Evolutionary conservation across 2,888 invertebrate genomes (phyloP).

Genomic region (Chrysina gloriosa): DNA sequence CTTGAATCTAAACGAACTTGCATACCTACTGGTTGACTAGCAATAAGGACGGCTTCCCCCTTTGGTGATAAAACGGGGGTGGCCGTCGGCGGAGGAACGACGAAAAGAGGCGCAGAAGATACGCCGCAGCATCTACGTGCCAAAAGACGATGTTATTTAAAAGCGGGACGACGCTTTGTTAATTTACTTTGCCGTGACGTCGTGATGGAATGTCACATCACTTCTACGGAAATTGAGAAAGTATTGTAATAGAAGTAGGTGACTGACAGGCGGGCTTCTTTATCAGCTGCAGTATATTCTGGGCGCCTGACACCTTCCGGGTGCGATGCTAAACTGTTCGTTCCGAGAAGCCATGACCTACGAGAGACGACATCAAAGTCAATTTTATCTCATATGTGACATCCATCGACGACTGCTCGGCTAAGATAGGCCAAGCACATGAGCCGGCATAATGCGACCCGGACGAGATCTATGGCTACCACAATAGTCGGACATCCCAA

Average conservation of each 20-base stretch:
- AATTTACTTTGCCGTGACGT: constrained; percentile 64
- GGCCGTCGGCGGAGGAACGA: constrained; percentile 3
- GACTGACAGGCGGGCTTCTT: constrained; percentile 64
- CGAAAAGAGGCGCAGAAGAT: constrained; percentile 24
- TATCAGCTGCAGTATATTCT: constrained; percentile 64
- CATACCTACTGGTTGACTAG: constrained; percentile 12
- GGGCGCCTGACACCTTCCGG: constrained; percentile 58
- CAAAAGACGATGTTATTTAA: constrained; percentile 61
- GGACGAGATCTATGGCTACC: constrained; percentile 36
- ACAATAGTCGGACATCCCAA: constrained; percentile 20
- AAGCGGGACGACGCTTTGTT: constrained; percentile 63
- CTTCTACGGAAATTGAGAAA: constrained; percentile 64
- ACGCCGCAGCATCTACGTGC: constrained; percentile 33
- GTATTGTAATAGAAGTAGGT: constrained; percentile 63
- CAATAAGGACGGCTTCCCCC: constrained; percentile 1
- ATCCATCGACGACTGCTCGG: constrained; percentile 44
- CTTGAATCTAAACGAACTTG: not conserved
- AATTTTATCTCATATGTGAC: constrained; percentile 41
- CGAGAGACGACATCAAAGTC: constrained; percentile 37
- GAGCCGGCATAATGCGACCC: constrained; percentile 47
- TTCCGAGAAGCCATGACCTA: constrained; percentile 4
- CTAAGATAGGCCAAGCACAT: constrained; percentile 45
- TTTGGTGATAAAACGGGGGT: constrained; percentile 20
- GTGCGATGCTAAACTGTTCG: constrained; percentile 57
- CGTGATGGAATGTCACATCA: constrained; percentile 65